Base-by-base conservation (phyloP, 2,797 vertebrate genomes). In the Chaetophractus vellerosus region DNA sequence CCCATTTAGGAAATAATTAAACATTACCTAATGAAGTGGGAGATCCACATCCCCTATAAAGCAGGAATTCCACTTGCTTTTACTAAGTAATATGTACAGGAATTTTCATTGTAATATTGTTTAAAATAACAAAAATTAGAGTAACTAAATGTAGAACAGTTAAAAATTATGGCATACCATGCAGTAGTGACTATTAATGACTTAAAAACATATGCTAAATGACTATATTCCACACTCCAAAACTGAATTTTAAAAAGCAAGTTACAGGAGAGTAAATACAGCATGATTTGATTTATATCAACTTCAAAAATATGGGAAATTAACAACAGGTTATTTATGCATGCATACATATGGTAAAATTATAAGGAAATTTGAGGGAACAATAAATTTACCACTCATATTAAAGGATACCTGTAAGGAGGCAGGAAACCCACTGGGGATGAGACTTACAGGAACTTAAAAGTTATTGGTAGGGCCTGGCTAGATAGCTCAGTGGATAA, bases 171-270 rank as follows among this genome's bases (percentile, higher is more conserved):
- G 75, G 55, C 6, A 36, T 5, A 45, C 8, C 14, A 57, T 7
- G 57, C 4, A 19, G 12, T 1, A 88, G 18, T 87, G 23, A 72
- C 66, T 82, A 52, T 76, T 66, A 93, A 2, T 1, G 8, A 84
- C 61, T 9, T 55, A 91, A 9, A 36, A 64, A 31, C 7, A 85
- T 6, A 59, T 2, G 6, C 57, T 78, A 55, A 48, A 85, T 31
- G 21, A 50, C 26, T 85, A 64, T 85, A 78, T 80, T 6, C 23
- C 19, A 36, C 0, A 91, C 63, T 6, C 15, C 75, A 91, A 63
- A 92, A 84, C 72, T 41, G 7, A 23, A 33, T 59, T 74, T 79
- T 80, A 12, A 57, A 82, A 92, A 89, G 18, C 2, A 92, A 91
- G 3, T 81, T 69, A 33, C 12, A 57, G 6, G 6, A 82, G 6